Base-by-base conservation (phyloP, 2,113 vertebrate species). In the Ceyx margarethae region DNA sequence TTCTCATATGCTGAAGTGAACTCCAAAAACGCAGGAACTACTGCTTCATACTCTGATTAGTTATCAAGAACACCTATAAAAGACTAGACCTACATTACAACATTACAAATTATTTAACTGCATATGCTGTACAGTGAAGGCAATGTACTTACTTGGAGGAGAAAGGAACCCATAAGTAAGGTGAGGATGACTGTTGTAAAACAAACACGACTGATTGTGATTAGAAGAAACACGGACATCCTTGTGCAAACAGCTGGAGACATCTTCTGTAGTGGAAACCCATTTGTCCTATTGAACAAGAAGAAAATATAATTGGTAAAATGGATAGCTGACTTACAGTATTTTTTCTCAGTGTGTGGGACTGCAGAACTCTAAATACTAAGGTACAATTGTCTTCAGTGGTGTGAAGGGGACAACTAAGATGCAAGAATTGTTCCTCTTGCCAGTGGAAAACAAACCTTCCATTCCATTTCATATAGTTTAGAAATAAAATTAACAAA, bases 101-200 rank as follows among this genome's bases (percentile, higher is more conserved):
- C n/a, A 13, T 51, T n/a, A 60, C 12, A 73, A 28, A 14, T 53
- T 56, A 57, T 13, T 13, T 51, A 56, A 45, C 46, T 28, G 62
- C 35, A 23, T 25, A 45, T 15, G 9, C 23, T 66, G 11, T 50
- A n/a, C 13, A 31, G 46, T 10, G 20, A 90, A 60, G 48, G 12
- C 31, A 50, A 69, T 14, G 14, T 16, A 96, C 91, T 88, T 94
- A 98, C 98, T 76, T 89, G 97, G 96, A 73, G 98, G 97, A 56
- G 80, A 92, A 42, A 98, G 96, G 94, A 98, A 98, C 26, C 97
- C 98, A 0, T 97, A 98, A 65, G 95, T 97, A 35, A 98, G 72
- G 31, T 3, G 91, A 76, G 81, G 66, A 7, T 96, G 97, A 57
- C n/a, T 95, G 89, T 95, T 95, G 82, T 98, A 98, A 93, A 97